Base-by-base conservation (phyloP, 2,888 invertebrate species). In the Myopa testacea region DNA sequence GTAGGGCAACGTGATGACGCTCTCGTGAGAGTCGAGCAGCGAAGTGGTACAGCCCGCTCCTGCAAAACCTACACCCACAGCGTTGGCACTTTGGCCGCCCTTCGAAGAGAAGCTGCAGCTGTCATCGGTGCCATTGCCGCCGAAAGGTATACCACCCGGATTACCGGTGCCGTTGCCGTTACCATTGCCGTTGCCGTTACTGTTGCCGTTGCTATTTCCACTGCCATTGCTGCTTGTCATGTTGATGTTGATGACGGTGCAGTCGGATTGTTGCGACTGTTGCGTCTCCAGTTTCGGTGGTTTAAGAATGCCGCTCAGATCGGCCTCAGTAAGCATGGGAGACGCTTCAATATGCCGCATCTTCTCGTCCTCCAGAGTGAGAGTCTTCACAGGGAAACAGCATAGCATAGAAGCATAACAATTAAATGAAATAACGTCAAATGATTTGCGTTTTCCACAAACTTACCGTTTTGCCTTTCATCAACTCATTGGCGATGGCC, bases 1-100 rank as follows among this genome's bases (percentile, higher is more conserved):
- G 80, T 92, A 90, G 0, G 92, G 92, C 84, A 92, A 90, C 83
- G 92, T 93, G 12, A 92, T 92, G 87, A 94, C 93, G 83, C 93
- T 94, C 84, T 95, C 94, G 82, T 92, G 94, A 82, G 93, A 94
- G 87, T 93, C 93, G 70, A 94, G 88, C 58, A 94, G 88, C 1
- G 94, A 93, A 0, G 94, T 93, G 76, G 94, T 94, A 85, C 93
- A 93, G 14, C 93, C 93, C n/a, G 92, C 92, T 4, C 89, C 90
- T 16, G 83, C 84, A 0, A 84, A 84, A 37, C 81, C 79, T 19
- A 52, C 71, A 7, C 40, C 79, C 3, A 83, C 83, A 16, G 84
- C 85, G 77, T 82, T 90, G 89, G 69, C 90, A 90, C 68, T 91
- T 85, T 86, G 90, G 88, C 78, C 87, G 58, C 84, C 84, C 16